Evolutionary conservation across 2,888 invertebrate species (phyloP).

Genomic region (Phragmatobia fuliginosa): DNA sequence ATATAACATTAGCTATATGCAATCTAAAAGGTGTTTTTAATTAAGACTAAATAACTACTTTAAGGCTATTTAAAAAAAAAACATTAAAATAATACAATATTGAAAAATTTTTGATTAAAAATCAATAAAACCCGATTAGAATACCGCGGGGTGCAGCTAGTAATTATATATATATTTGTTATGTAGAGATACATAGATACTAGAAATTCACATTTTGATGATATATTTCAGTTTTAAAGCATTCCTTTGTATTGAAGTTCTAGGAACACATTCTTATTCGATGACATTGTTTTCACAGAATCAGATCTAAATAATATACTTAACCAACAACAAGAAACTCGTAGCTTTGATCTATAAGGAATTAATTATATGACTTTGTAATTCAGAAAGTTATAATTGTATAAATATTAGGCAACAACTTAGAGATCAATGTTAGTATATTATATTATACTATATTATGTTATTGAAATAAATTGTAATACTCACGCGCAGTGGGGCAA

Average conservation of each 20-base stretch:
- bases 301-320: constrained; percentile 20
- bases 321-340: constrained; percentile 3
- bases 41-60: too few relatives aligned
- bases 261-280: constrained; percentile 16
- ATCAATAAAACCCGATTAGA: too few relatives aligned
- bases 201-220: neutral
- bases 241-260: constrained; percentile 1
- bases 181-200: neutral
- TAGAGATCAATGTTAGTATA: constrained; percentile 34
- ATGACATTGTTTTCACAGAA: constrained; percentile 34
- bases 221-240: neutral
- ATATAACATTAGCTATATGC: too few relatives aligned
- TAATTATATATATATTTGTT: neutral
- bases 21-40: too few relatives aligned
- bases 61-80: too few relatives aligned
- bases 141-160: too few relatives aligned
- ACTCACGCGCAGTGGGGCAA: constrained; percentile 71
- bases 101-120: too few relatives aligned
- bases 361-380: constrained; percentile 8
- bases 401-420: constrained; percentile 41
- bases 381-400: constrained; percentile 26
- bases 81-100: too few relatives aligned
- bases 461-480: constrained; percentile 45
- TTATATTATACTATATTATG: too few relatives aligned
- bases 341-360: constrained; percentile 8